Base-by-base conservation (phyloP, 2,888 invertebrate species). In the Agapetus fuscipes region DNA sequence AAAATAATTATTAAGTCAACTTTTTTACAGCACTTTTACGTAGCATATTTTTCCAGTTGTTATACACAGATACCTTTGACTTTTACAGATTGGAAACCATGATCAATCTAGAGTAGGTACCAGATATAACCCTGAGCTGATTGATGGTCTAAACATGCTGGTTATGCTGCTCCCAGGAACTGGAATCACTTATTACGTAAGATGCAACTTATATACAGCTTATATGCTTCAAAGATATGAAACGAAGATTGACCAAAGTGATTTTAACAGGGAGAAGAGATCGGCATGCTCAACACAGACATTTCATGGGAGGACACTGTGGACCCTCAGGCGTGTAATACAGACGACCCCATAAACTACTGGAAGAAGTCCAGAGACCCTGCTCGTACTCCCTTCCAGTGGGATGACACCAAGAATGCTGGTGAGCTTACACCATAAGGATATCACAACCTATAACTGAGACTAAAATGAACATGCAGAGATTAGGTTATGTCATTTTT, bases 201-300 rank as follows among this genome's bases (percentile, higher is more conserved):
- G 59, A 50, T 12, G n/a, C 4, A 28, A 20, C n/a, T n/a, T n/a
- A n/a, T n/a, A n/a, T n/a, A 24, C 7, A 24, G 7, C n/a, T n/a
- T 9, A 24, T 24, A 24, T 24, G 25, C n/a, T 24, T 24, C n/a
- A 9, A 24, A 24, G 7, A 24, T 24, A 9, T 24, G 7, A n/a
- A 24, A 24, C n/a, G n/a, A n/a, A n/a, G n/a, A n/a, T n/a, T n/a
- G n/a, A n/a, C n/a, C n/a, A n/a, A n/a, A n/a, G n/a, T n/a, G n/a
- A n/a, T n/a, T n/a, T n/a, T n/a, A n/a, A n/a, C 73, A 87, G 63
- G 90, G 89, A 1, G 88, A 90, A 55, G 89, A 90, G 57, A 72
- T 90, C 37, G 88, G 83, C 7, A 83, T 88, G 83, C 65, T 68
- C 0, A 76, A 87, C 54, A 72, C 69, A 2, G 56, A 57, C 51